A percentile compares a stretch with the other conserved stretches of the same genome.
Conservation (phyloP, 2,797 vertebrate species). For the Alectoris magna region DNA sequence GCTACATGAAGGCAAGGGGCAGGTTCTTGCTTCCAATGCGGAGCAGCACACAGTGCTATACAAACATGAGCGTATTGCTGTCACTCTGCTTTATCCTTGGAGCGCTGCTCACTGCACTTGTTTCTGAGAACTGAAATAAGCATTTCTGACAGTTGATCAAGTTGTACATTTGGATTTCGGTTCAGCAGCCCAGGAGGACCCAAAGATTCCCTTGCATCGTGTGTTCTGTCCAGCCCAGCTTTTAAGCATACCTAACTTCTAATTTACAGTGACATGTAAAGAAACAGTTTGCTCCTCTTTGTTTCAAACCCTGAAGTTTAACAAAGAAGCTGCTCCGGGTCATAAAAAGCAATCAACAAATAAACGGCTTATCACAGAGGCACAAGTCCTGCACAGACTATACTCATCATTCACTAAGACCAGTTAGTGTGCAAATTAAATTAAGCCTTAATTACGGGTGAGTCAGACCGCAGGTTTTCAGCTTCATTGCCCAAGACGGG, state of each 20-base stretch:
- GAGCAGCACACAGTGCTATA: not conserved
- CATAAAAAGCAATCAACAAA: not conserved
- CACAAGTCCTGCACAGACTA: not conserved
- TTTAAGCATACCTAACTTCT: not conserved
- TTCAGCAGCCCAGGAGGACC: not conserved
- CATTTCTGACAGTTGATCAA: not conserved
- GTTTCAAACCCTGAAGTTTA: not conserved
- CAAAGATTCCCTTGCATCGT: not conserved
- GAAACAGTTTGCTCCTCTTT: not conserved
- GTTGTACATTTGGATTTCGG: not conserved
- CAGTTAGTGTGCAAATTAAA: not conserved
- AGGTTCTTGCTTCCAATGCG: not conserved
- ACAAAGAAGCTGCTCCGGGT: not conserved
- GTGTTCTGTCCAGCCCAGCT: not conserved
- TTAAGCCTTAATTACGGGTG: not conserved
- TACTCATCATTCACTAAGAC: not conserved
- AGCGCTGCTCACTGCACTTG: fast-evolving
- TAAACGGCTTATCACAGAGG: not conserved
- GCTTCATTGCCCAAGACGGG: not conserved
- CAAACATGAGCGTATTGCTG: not conserved
- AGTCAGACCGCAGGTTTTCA: not conserved
- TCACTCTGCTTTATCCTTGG: not conserved
- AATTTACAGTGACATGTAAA: not conserved
- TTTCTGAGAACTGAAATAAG: not conserved
- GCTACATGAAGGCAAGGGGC: not conserved